Evolutionary conservation across 2,888 invertebrate genomes (phyloP), one percentile per base, ranked within the genome.

Genomic region (Chymomyza fuscimana): DNA sequence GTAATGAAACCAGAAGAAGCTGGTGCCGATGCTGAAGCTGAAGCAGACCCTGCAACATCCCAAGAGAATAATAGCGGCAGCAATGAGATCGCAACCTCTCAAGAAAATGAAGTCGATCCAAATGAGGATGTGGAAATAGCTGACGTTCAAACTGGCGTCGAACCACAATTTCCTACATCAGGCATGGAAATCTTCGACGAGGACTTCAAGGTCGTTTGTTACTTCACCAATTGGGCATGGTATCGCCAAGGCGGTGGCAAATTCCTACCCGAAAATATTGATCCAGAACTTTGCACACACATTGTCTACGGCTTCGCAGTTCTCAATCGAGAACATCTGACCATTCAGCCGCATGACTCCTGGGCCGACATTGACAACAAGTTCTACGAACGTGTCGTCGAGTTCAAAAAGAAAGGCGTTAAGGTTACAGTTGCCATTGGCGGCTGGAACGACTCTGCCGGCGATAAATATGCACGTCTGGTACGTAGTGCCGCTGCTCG

Each of bases 181-280:
- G 70, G 59, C 22, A 60, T 66, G 29, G 65, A 63, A 19, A 54
- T 70, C 3, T 75, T 29, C 19, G n/a, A 78, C 1, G 78, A 90
- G 4, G 92, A 93, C 32, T 97, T 93, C 86, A 97, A 97, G 92
- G 95, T 97, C 0, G 95, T 97, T 5, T 97, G 97, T 87, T 97
- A 97, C 89, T 97, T 97, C 90, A 97, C 97, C 0, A 97, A 97
- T 89, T 98, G 97, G 97, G 97, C 97, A 32, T 97, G 97, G 97
- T 97, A 97, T 91, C 94, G 97, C 78, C 96, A 96, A 84, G 95
- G 95, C 0, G 93, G 94, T 70, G 97, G 96, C 22, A 96, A 96
- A 91, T 97, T 94, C 88, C 91, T 96, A 16, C 97, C 97, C 0
- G 95, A 94, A 73, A 95, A 97, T 87, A 96, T 98, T 61, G 96